Percentiles rank a stretch among this genome's conserved stretches.
Conservation (phyloP, 2,797 vertebrate genomes). For the Periophthalmus magnuspinnatus region DNA sequence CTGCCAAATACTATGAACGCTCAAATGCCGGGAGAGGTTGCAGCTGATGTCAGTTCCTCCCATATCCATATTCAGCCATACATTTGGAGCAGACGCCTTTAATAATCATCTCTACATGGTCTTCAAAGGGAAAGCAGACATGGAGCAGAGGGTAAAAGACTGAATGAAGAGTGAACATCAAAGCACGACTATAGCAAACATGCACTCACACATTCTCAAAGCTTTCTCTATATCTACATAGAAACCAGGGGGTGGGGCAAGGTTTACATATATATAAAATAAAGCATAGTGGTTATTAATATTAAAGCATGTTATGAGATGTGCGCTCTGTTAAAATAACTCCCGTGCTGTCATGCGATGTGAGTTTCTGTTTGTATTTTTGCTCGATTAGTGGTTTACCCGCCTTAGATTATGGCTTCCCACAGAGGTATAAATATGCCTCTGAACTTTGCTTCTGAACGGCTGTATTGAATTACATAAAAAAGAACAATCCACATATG, state of each 20-base stretch:
- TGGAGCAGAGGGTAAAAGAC: slow-evolving; percentile 49
- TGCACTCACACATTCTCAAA: slow-evolving; percentile 14
- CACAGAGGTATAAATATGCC: neutral
- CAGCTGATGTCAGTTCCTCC: slow-evolving; percentile 42
- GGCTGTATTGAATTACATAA: neutral
- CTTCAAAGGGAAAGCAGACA: slow-evolving; percentile 71
- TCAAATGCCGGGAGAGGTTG: slow-evolving; percentile 17
- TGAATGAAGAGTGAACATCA: slow-evolving; percentile 69
- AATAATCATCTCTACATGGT: slow-evolving; percentile 68
- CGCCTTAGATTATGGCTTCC: neutral
- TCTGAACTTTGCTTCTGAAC: neutral
- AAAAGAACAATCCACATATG: neutral
- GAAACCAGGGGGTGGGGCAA: slow-evolving; percentile 32
- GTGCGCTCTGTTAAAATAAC: neutral
- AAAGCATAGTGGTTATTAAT: slow-evolving; percentile 19
- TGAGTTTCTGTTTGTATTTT: neutral
- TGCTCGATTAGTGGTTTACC: neutral
- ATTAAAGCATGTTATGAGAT: neutral
- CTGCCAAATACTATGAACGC: slow-evolving; percentile 5
- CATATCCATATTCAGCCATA: slow-evolving; percentile 71
- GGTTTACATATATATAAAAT: slow-evolving; percentile 25
- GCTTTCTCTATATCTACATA: slow-evolving; percentile 55
- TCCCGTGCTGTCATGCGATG: neutral
- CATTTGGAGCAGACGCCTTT: slow-evolving; percentile 69
- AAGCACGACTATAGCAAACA: slow-evolving; percentile 35